These are phyloP conservation scores for Aplysina aerophoba DNA, from an alignment of 37 sponge, comb jelly and placozoan genomes.

Conservation along the genomic window DNA sequence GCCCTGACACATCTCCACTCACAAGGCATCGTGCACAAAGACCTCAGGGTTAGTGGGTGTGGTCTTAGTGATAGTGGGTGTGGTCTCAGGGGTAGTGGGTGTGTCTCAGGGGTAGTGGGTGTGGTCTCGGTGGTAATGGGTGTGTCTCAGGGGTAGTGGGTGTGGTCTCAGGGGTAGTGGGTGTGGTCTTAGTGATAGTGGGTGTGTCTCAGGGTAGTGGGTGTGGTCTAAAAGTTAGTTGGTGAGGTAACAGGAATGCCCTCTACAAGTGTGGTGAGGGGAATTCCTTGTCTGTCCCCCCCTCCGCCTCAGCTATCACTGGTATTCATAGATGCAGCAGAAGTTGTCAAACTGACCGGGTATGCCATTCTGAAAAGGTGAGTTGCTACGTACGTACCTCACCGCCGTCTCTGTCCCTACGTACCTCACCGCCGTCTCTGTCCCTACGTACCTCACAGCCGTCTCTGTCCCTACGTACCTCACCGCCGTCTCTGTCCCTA, in stretches of 20 bases:
- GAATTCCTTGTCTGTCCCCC: neutral
- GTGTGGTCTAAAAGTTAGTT: too few relatives aligned
- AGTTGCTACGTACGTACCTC: too few relatives aligned
- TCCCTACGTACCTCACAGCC: too few relatives aligned
- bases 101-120: too few relatives aligned
- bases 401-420: too few relatives aligned
- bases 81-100: too few relatives aligned
- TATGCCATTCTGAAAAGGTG: conserved; percentile 67
- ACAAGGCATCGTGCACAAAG: conserved; percentile 82
- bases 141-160: neutral
- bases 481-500: too few relatives aligned
- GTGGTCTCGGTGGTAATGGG: conserved; percentile 57
- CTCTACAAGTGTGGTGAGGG: neutral
- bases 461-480: too few relatives aligned
- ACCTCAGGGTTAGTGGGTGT: conserved; percentile 52
- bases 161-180: too few relatives aligned
- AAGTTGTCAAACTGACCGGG: conserved; percentile 61
- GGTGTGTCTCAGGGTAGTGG: neutral
- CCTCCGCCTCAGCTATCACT: neutral
- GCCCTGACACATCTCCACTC: conserved; percentile 77
- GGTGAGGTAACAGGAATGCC: neutral
- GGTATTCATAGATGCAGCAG: conserved; percentile 61
- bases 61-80: too few relatives aligned
- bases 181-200: conserved; percentile 63
- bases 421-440: too few relatives aligned